Evolutionary conservation across 1,140 invertebrate genomes (phyloP).

Genomic region (Macrocentrus cingulum): DNA sequence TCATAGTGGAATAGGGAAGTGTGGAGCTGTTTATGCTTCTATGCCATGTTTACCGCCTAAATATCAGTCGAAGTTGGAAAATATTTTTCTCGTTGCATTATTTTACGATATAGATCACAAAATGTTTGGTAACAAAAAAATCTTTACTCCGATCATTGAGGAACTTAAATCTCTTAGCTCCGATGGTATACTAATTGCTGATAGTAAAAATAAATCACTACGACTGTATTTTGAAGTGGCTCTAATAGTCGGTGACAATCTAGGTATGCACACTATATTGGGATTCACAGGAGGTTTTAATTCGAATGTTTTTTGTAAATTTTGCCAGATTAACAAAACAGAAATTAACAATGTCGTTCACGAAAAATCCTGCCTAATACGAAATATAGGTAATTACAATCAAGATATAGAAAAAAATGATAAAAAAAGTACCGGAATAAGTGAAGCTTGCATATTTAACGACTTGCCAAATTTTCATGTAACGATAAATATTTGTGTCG

Average conservation of each 20-base stretch:
- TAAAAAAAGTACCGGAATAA: conserved; percentile 27
- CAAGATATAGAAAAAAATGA: conserved; percentile 20
- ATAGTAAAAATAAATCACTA: neutral
- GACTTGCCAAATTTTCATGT: conserved; percentile 24
- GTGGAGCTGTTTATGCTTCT: conserved; percentile 37
- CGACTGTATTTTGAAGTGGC: neutral
- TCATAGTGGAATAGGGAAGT: conserved; percentile 35
- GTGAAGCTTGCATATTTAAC: conserved; percentile 28
- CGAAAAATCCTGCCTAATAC: conserved; percentile 6
- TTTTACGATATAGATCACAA: conserved; percentile 36
- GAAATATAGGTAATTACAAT: conserved; percentile 23
- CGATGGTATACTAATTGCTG: conserved; percentile 27
- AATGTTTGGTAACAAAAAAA: conserved; percentile 28
- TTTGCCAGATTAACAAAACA: conserved; percentile 25
- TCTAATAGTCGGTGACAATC: conserved; percentile 32
- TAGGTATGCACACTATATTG: conserved; percentile 30
- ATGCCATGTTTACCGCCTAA: conserved; percentile 36
- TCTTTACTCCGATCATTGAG: conserved; percentile 32
- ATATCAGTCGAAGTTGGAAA: conserved; percentile 31
- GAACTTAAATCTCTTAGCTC: conserved; percentile 34
- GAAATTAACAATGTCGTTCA: neutral
- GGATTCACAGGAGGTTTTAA: conserved; percentile 29
- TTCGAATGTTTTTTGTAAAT: conserved; percentile 28
- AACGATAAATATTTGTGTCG: conserved; percentile 20
- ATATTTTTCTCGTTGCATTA: conserved; percentile 39